A percentile compares a stretch with the other conserved stretches of the same genome.
phyloP scores from a whole-genome alignment of 64 coral and sea anemone species.

The Astreopora myriophthalma region DNA sequence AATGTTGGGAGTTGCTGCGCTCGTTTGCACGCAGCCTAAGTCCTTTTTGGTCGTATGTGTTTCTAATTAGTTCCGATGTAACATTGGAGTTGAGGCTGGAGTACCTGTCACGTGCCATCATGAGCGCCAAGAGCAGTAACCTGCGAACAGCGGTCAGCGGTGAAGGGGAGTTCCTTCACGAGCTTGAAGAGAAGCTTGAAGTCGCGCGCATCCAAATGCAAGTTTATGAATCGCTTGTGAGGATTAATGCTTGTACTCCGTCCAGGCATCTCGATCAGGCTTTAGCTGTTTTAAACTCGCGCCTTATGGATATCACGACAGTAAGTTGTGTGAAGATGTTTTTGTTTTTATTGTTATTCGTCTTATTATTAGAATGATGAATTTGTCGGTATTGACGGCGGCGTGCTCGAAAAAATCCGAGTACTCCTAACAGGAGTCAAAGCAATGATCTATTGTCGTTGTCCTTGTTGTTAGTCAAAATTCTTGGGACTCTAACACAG shows the following conservation, averaged over 20 bases:
- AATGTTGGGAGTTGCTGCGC: too few species aligned
- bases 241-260: conserved; percentile 43
- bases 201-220: conserved; percentile 96
- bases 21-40: too few species aligned
- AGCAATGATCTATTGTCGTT: too few species aligned
- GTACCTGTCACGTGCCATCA: conserved; percentile 94
- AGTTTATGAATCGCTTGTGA: conserved; percentile 79
- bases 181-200: conserved; percentile 97
- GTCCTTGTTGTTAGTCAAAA: too few species aligned
- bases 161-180: conserved; percentile 96
- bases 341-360: not conserved
- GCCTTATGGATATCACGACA: conserved; percentile 89
- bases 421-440: too few species aligned
- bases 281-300: conserved; percentile 52
- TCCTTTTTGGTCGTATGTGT: too few species aligned
- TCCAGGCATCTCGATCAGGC: conserved; percentile 64
- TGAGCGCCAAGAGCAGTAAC: conserved; percentile 97
- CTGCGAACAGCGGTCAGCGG: conserved; percentile 73
- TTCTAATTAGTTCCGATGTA: conserved; percentile 62
- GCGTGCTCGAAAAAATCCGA: too few species aligned
- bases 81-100: conserved; percentile 79
- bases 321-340: conserved; percentile 10
- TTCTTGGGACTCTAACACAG: too few species aligned
- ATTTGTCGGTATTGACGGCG: too few species aligned
- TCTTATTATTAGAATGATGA: too few species aligned